Evolutionary conservation across 1,140 invertebrate species (phyloP).

Genomic region (Sitobion miscanthi): DNA sequence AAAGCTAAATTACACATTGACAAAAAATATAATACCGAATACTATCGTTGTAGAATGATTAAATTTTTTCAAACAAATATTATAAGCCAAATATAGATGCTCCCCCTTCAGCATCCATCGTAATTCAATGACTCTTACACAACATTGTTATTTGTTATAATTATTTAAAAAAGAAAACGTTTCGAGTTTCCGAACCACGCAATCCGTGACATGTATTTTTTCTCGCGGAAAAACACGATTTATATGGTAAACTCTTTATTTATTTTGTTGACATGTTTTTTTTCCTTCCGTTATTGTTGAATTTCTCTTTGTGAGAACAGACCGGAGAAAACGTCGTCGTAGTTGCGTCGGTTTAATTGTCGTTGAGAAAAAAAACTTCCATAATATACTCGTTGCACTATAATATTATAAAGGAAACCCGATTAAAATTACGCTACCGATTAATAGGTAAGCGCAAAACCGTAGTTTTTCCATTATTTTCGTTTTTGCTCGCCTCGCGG

Average conservation of each 20-base stretch:
- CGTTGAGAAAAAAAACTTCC: not conserved
- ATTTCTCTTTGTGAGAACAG: conserved; percentile 46
- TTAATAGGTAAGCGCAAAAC: not conserved
- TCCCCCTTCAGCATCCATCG: not conserved
- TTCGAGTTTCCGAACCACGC: not conserved
- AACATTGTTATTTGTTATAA: not conserved
- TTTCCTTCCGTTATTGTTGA: not conserved
- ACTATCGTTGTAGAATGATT: not conserved
- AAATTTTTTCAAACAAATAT: not conserved
- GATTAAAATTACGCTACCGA: not conserved
- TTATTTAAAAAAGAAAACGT: conserved; percentile 24
- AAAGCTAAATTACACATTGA: not conserved
- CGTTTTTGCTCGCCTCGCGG: not conserved
- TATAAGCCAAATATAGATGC: not conserved
- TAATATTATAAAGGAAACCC: not conserved
- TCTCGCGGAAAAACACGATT: conserved; percentile 13
- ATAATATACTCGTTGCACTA: not conserved
- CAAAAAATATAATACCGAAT: not conserved
- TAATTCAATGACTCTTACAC: not conserved
- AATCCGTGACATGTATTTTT: conserved; percentile 17
- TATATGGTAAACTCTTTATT: conserved; percentile 13
- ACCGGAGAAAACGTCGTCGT: conserved; percentile 31
- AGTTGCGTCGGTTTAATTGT: conserved; percentile 24
- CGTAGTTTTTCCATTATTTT: conserved; percentile 23
- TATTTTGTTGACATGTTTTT: conserved; percentile 33